Evolutionary conservation across 2,797 vertebrate genomes (phyloP).

Genomic region (Alosa sapidissima): DNA sequence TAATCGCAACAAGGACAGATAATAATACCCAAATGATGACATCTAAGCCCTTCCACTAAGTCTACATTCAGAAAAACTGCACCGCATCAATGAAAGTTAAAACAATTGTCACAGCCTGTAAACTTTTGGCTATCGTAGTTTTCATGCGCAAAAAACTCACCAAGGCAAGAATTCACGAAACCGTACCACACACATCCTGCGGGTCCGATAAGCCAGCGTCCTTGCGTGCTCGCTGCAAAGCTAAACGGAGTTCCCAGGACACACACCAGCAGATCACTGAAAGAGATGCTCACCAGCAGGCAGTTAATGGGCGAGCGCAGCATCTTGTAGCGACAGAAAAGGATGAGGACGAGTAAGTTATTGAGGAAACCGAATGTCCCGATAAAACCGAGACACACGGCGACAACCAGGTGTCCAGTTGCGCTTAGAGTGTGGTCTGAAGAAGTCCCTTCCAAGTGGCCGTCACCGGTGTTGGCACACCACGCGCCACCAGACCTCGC

Average conservation of each 20-base stretch:
- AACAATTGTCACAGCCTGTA: neutral
- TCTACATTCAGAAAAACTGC: neutral
- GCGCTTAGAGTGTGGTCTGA: constrained; percentile 63
- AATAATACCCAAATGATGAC: neutral
- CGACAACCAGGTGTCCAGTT: constrained; percentile 74
- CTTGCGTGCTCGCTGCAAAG: constrained; percentile 80
- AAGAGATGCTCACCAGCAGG: constrained; percentile 77
- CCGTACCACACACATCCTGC: constrained; percentile 81
- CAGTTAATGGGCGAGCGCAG: constrained; percentile 83
- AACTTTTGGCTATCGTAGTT: neutral
- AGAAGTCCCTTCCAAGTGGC: constrained; percentile 37
- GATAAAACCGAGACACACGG: constrained; percentile 78
- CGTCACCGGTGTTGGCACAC: constrained; percentile 48
- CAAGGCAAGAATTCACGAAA: constrained; percentile 77
- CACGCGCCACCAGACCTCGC: constrained; percentile 56
- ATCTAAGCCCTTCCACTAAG: neutral
- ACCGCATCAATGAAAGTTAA: neutral
- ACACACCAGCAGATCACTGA: constrained; percentile 79
- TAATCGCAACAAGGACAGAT: neutral
- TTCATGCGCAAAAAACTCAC: constrained; percentile 63
- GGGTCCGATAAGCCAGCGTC: constrained; percentile 79
- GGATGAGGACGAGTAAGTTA: constrained; percentile 75
- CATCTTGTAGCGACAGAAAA: constrained; percentile 76
- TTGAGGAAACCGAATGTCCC: constrained; percentile 77
- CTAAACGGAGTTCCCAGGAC: constrained; percentile 81